Evolutionary conservation across 2,113 vertebrate species (phyloP).

Genomic region (Dipodomys merriami): DNA sequence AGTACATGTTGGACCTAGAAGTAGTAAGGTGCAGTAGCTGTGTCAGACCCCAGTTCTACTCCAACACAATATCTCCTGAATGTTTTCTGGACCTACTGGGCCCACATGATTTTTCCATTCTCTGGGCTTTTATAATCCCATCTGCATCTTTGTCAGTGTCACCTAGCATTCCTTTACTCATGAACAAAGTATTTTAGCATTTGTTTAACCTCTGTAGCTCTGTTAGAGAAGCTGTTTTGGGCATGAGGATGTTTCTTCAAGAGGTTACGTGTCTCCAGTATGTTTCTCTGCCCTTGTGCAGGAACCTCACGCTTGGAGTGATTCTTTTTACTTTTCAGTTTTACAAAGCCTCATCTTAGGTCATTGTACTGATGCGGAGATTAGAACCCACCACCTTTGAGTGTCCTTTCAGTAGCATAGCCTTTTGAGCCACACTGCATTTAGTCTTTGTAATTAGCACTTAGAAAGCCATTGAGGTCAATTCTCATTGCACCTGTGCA

Average conservation of each 20-base stretch:
- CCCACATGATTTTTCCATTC: background rate
- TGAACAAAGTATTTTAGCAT: background rate
- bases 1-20: background rate
- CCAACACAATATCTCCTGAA: background rate
- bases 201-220: background rate
- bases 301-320: background rate
- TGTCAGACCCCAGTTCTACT: background rate
- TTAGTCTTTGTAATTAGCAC: constrained; percentile 64
- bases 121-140: background rate
- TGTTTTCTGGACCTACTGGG: background rate
- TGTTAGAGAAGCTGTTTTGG: background rate
- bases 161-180: background rate
- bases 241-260: background rate
- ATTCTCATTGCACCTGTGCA: constrained; percentile 35
- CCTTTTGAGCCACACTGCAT: constrained; percentile 37
- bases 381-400: constrained; percentile 64
- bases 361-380: background rate
- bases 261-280: background rate
- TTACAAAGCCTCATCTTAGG: background rate
- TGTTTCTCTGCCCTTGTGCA: background rate
- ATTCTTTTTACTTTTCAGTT: constrained; percentile 29
- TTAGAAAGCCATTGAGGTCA: constrained; percentile 72
- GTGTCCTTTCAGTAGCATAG: constrained; percentile 28
- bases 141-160: background rate
- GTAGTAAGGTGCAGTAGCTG: background rate